Base-by-base conservation (phyloP, 53 echinoderm and acorn worm species). In the Temnopleurus reevesii region DNA sequence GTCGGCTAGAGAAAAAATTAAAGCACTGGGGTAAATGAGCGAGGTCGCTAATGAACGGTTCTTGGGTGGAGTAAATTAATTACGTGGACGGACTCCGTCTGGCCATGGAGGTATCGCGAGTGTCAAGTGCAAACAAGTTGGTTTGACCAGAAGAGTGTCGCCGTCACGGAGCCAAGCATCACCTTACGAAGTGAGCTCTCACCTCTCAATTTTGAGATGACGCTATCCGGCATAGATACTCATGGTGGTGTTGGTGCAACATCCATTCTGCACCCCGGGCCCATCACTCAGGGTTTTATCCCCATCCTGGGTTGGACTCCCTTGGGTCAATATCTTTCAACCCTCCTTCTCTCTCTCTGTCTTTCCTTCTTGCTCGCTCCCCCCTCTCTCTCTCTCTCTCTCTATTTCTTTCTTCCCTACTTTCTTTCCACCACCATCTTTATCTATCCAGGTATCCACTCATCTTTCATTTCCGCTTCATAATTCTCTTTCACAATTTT, bases 21-120 rank as follows among this genome's bases (percentile, higher is more conserved):
- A 13, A 49, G 28, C 49, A 30, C 51, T 49, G 30, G 4, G 46
- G 79, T 79, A 18, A 53, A 36, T 55, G 83, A 83, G 13, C 29
- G 55, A 31, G 30, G 21, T 51, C 17, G 83, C 35, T 83, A 83
- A 83, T 83, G 83, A 83, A 34, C 35, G 53, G 54, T 54, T 55
- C 83, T 55, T 28, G 35, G 55, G 83, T 38, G 35, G 12, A 31
- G 55, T 83, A 83, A 83, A 83, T 83, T 55, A 83, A 83, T 83
- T 83, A 83, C 19, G 55, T n/a, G 35, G 49, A 29, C 66, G 15
- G 31, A 34, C 55, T 19, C 41, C 28, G 27, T 79, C 47, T 46
- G 49, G 29, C 53, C 15, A 10, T 51, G 26, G 8, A 15, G 9
- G 53, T 51, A 10, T 15, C 15, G 53, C 18, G 51, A 47, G 46